Evolutionary conservation across 1,140 invertebrate genomes (phyloP).

Genomic region (Drosophila elegans): DNA sequence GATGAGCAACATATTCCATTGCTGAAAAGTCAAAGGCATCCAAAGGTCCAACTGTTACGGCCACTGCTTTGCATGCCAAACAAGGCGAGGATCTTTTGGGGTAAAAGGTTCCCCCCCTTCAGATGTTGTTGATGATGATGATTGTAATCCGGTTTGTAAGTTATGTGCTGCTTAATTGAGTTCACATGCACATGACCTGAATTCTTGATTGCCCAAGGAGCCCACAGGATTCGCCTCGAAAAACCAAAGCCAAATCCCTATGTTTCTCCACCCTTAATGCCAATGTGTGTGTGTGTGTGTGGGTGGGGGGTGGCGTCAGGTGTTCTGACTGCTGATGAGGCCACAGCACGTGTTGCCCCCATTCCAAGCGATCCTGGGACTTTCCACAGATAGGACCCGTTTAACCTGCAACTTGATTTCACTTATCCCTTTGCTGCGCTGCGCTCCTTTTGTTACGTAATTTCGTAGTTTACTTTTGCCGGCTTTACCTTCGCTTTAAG

Average conservation of each 20-base stretch:
- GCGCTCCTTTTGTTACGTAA: slow-evolving; percentile 57
- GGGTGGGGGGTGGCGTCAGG: slow-evolving; percentile 51
- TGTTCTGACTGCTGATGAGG: slow-evolving; percentile 78
- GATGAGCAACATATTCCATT: slow-evolving; percentile 76
- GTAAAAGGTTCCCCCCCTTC: slow-evolving; percentile 40
- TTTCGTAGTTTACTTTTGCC: slow-evolving; percentile 39
- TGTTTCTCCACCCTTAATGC: slow-evolving; percentile 34
- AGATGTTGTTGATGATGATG: slow-evolving; percentile 79
- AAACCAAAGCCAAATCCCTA: slow-evolving; percentile 55
- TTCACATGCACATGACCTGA: slow-evolving; percentile 85
- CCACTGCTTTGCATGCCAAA: slow-evolving; percentile 75
- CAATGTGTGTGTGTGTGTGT: slow-evolving; percentile 18
- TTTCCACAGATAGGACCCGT: slow-evolving; percentile 45
- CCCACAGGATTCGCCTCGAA: slow-evolving; percentile 44
- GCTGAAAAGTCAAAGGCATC: slow-evolving; percentile 66
- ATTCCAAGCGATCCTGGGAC: slow-evolving; percentile 15
- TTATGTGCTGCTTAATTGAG: slow-evolving; percentile 85
- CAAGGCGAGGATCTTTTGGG: slow-evolving; percentile 29
- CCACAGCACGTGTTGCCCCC: slow-evolving; percentile 62
- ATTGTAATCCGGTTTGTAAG: slow-evolving; percentile 85
- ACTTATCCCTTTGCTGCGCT: slow-evolving; percentile 69
- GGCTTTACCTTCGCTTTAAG: slow-evolving; percentile 13
- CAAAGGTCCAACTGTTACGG: slow-evolving; percentile 51
- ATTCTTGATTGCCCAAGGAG: slow-evolving; percentile 69
- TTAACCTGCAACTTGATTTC: slow-evolving; percentile 82